These are phyloP conservation scores for Conopomorpha cramerella DNA, from an alignment of 1,140 invertebrate genomes.

Conservation along the genomic window DNA sequence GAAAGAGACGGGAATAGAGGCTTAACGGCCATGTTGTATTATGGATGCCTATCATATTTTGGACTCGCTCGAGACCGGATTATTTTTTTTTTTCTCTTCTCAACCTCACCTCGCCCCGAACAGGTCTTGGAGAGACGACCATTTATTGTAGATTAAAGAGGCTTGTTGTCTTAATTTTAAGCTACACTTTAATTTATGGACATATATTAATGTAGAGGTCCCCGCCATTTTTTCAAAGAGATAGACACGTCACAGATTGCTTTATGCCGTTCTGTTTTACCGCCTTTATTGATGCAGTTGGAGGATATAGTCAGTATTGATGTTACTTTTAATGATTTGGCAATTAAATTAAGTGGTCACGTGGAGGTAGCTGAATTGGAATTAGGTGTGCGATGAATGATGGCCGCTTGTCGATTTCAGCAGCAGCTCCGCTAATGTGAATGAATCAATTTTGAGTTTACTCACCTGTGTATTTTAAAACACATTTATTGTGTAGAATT, in stretches of 20 bases:
- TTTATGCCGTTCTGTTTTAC: conserved; percentile 27
- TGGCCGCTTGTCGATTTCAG: too few relatives aligned
- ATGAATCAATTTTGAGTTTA: too few relatives aligned
- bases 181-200: conserved; percentile 53
- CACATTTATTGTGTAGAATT: too few relatives aligned
- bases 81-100: conserved; percentile 55
- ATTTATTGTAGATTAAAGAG: conserved; percentile 61
- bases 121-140: conserved; percentile 50
- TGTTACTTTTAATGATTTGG: conserved; percentile 59
- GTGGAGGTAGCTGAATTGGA: conserved; percentile 54
- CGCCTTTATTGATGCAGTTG: conserved; percentile 32
- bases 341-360: conserved; percentile 59
- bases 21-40: conserved; percentile 59
- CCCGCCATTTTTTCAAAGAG: conserved; percentile 42
- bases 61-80: conserved; percentile 52
- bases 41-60: conserved; percentile 61
- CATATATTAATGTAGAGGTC: conserved; percentile 43
- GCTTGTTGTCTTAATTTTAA: conserved; percentile 60
- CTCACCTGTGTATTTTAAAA: too few relatives aligned
- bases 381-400: conserved; percentile 33
- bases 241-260: conserved; percentile 43
- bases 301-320: conserved; percentile 49
- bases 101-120: conserved; percentile 38
- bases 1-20: conserved; percentile 35
- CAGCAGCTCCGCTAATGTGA: too few relatives aligned